Base-by-base conservation (phyloP, 1,140 invertebrate species). In the Potamilus streckersoni region DNA sequence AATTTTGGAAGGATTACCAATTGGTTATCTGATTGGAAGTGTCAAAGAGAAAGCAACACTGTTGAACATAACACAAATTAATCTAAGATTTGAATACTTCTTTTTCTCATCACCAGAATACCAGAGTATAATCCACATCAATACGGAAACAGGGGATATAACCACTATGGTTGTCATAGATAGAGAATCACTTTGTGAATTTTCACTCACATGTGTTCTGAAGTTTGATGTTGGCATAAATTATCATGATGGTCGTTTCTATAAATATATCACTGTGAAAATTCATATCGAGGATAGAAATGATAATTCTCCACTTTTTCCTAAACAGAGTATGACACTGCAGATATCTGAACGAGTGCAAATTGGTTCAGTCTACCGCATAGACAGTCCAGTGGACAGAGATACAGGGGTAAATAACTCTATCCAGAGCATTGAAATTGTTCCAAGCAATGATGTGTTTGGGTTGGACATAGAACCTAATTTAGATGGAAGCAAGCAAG, bases 241-340 rank as follows among this genome's bases (percentile, higher is more conserved):
- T 63, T 77, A 70, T 14, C 55, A 12, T 0, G 75, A 77, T 67
- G 38, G n/a, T 56, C 27, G 19, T 11, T 77, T 67, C 58, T 71
- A 68, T 58, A 23, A 73, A 20, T 55, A 69, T 61, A 59, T 77
- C 20, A 27, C 65, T 15, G 79, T 88, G 11, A 68, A 78, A n/a
- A 78, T 88, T 20, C 23, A 56, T n/a, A 73, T 77, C 20, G 23
- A 70, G 5, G 87, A 88, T 60, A 80, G 85, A 23, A 88, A 89
- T 74, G 88, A 89, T 72, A 87, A 89, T 71, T 59, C 80, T 14
- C 88, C 88, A 19, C 73, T 72, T 38, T 89, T 89, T 75, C 75
- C 82, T 0, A 55, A 80, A 2, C 55, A 72, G 13, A 71, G 69
- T 20, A 76, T 84, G 20, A 79, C 71, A 14, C 72, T 87, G 31